Evolutionary conservation across 2,797 vertebrate species (phyloP), one percentile per base, ranked within the genome.

Genomic region (Liasis olivaceus): DNA sequence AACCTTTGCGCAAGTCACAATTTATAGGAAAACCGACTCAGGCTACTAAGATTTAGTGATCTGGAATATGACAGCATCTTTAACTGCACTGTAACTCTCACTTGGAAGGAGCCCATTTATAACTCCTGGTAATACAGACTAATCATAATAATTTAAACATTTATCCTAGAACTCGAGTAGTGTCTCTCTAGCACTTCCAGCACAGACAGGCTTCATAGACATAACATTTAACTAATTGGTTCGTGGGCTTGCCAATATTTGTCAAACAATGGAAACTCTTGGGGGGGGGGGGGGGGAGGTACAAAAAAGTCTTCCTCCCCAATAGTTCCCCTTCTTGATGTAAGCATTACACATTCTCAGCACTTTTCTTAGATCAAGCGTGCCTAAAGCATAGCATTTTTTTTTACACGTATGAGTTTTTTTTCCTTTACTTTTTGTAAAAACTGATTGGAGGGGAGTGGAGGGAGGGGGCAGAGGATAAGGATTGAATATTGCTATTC

Each of bases 221-320:
- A 94, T 15, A 62, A 90, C 93, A 93, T 95, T 93, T 91, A 85
- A 94, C 93, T 96, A 96, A 95, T 95, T 95, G 96, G 94, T 91
- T 96, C 95, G 92, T 94, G 95, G 93, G 94, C 90, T 96, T 95
- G 94, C 91, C 93, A 90, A 92, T 94, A 95, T 96, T 97, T 97
- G 96, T 95, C 93, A 95, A 97, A 96, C 89, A 24, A 91, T 94
- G 93, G 96, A 97, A 97, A 96, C 95, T 92, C 88, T 93, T 95
- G 51, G 28, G 47, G 90, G 63, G 93, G 51, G 63, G 93, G 51
- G 26, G 92, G 64, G 28, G 0, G n/a, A 31, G 0, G 6, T 94
- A 85, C 28, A 22, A 64, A 42, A 26, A 63, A 72, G 15, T 17
- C 66, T 92, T 95, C 96, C 15, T 54, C 92, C 95, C 26, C 63